Conservation (phyloP, 1,140 invertebrate species). For the Zelostemma sp. region DNA sequence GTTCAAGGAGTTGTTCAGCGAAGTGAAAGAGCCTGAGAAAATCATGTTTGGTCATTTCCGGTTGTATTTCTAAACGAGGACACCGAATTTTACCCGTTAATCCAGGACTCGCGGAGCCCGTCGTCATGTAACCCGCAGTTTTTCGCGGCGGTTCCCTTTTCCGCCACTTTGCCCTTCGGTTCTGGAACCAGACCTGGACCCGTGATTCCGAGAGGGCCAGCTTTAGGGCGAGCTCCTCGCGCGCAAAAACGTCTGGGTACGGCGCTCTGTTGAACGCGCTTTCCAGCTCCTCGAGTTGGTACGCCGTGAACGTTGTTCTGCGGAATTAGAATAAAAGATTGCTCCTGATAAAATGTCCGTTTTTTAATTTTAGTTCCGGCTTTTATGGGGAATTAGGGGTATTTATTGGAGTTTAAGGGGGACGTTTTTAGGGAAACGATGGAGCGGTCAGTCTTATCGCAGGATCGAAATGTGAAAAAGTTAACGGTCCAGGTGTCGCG, state of each 20-base stretch:
- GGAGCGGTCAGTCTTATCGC: conserved; percentile 7
- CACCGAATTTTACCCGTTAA: conserved; percentile 59
- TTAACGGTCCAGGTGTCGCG: conserved; percentile 28
- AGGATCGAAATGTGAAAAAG: conserved; percentile 17
- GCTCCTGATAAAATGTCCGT: too few species aligned
- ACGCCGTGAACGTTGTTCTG: conserved; percentile 97
- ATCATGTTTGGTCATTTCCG: too few species aligned
- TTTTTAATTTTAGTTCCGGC: too few species aligned
- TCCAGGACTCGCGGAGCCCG: conserved; percentile 74
- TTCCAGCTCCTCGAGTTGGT: conserved; percentile 95
- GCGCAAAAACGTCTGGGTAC: conserved; percentile 96
- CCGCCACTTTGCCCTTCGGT: conserved; percentile 96
- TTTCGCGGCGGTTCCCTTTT: conserved; percentile 97
- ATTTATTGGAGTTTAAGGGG: too few species aligned
- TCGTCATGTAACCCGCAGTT: conserved; percentile 80
- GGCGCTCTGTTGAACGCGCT: conserved; percentile 94
- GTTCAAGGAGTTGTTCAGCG: conserved; percentile 75
- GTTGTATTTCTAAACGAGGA: not conserved
- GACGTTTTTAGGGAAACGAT: not conserved
- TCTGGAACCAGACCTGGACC: conserved; percentile 96
- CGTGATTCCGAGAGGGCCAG: conserved; percentile 92
- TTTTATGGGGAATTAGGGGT: too few species aligned
- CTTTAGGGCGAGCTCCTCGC: conserved; percentile 93
- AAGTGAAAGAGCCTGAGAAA: conserved; percentile 73
- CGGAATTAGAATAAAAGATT: conserved; percentile 40